phyloP scores from a whole-genome alignment of 2,797 vertebrate genomes.

The Myotis planiceps region DNA sequence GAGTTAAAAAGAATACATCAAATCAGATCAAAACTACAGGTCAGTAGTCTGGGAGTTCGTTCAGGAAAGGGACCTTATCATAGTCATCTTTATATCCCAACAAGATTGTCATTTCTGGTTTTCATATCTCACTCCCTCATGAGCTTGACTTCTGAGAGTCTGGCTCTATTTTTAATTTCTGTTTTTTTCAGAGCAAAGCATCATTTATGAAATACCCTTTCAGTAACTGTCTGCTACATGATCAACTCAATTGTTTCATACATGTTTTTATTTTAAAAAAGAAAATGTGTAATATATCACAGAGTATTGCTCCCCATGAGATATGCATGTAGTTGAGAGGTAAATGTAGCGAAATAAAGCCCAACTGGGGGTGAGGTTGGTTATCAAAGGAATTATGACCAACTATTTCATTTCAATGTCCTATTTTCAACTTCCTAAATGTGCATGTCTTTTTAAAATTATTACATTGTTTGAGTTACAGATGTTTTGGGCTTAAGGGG shows the following conservation, averaged over 20 bases:
- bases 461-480: not conserved
- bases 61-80: not conserved
- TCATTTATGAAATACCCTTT: not conserved
- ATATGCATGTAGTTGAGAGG: not conserved
- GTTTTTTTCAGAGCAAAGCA: not conserved
- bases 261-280: not conserved
- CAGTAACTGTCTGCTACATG: not conserved
- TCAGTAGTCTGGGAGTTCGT: not conserved
- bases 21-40: not conserved
- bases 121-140: not conserved
- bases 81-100: not conserved
- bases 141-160: not conserved
- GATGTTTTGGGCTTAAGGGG: not conserved
- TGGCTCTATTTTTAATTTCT: not conserved
- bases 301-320: not conserved
- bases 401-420: not conserved
- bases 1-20: slow-evolving; percentile 23
- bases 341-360: not conserved
- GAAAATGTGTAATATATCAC: not conserved
- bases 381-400: not conserved
- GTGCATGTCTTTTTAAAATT: not conserved
- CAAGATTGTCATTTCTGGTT: not conserved
- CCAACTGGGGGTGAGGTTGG: rapidly evolving
- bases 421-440: slow-evolving; percentile 13
- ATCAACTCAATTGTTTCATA: not conserved